Evolutionary conservation across 1,140 invertebrate species (phyloP).

Genomic region (Drosophila malerkotliana): DNA sequence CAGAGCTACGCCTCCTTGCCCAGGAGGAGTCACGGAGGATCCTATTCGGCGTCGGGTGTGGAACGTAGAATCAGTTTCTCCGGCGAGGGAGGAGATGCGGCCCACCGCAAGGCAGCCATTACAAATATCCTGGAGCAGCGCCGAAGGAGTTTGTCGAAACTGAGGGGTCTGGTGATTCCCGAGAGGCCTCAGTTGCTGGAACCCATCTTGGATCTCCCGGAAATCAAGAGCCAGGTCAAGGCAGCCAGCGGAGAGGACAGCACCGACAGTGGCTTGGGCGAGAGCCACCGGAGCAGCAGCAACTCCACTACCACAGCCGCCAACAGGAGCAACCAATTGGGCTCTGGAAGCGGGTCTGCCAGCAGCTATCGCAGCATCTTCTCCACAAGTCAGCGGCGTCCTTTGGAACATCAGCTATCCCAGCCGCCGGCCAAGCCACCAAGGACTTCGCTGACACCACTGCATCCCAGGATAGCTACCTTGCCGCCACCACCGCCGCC

Average conservation of each 20-base stretch:
- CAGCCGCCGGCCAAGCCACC: constrained; percentile 82
- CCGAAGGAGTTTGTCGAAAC: constrained; percentile 91
- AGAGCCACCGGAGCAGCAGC: constrained; percentile 38
- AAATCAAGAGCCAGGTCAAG: constrained; percentile 89
- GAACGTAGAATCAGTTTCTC: constrained; percentile 86
- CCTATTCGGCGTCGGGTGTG: constrained; percentile 68
- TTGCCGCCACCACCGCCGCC: constrained; percentile 50
- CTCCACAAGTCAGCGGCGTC: constrained; percentile 33
- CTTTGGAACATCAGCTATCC: constrained; percentile 60
- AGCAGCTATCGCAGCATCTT: constrained; percentile 70
- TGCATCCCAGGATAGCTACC: constrained; percentile 14
- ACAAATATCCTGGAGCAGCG: constrained; percentile 88
- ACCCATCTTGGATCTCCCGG: constrained; percentile 88
- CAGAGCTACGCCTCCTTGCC: constrained; percentile 80
- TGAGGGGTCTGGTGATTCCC: constrained; percentile 93
- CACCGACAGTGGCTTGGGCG: constrained; percentile 72
- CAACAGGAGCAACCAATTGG: constrained; percentile 12
- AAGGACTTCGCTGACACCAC: constrained; percentile 71
- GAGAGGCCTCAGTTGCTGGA: constrained; percentile 87
- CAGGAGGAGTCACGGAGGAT: constrained; percentile 67
- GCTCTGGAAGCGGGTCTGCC: not conserved
- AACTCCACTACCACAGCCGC: not conserved
- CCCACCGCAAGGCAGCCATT: constrained; percentile 75
- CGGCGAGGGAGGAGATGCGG: constrained; percentile 76
- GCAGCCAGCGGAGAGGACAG: constrained; percentile 69